Conservation (phyloP, 2,113 vertebrate genomes). For the Ramphastos sulfuratus region DNA sequence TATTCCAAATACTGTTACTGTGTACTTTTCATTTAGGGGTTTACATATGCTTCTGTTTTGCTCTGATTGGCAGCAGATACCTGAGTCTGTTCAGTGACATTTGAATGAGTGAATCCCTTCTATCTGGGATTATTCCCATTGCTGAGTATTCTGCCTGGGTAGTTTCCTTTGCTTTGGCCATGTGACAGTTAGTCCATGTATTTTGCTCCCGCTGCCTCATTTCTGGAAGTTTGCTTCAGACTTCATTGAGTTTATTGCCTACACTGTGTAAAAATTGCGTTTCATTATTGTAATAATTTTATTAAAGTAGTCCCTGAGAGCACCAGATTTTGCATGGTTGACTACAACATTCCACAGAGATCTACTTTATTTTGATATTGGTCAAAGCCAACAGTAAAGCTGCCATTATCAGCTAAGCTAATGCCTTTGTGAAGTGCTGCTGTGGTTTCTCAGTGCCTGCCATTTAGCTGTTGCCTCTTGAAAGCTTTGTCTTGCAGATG, state of each 20-base stretch:
- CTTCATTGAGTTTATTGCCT: constrained; percentile 55
- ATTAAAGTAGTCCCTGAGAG: constrained; percentile 48
- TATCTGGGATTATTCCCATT: neutral
- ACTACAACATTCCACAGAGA: neutral
- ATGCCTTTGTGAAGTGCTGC: neutral
- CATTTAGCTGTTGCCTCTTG: neutral
- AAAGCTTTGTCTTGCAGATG: neutral
- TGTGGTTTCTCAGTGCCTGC: neutral
- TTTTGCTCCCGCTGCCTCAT: constrained; percentile 23
- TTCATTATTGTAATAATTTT: constrained; percentile 38
- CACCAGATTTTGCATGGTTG: constrained; percentile 16
- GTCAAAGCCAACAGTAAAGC: constrained; percentile 23
- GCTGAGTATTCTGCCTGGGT: neutral
- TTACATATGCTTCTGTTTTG: neutral
- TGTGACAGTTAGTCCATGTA: neutral
- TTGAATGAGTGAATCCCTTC: neutral
- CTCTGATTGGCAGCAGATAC: neutral
- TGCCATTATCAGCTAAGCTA: constrained; percentile 4
- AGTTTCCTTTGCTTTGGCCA: neutral
- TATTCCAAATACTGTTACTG: neutral
- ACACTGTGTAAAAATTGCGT: constrained; percentile 31
- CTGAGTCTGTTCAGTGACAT: neutral
- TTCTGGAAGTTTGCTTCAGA: constrained; percentile 58
- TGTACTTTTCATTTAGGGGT: neutral
- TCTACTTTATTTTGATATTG: constrained; percentile 35